These are phyloP conservation scores for Dicaeum eximium DNA, from an alignment of 2,113 vertebrate species.

Conservation along the genomic window DNA sequence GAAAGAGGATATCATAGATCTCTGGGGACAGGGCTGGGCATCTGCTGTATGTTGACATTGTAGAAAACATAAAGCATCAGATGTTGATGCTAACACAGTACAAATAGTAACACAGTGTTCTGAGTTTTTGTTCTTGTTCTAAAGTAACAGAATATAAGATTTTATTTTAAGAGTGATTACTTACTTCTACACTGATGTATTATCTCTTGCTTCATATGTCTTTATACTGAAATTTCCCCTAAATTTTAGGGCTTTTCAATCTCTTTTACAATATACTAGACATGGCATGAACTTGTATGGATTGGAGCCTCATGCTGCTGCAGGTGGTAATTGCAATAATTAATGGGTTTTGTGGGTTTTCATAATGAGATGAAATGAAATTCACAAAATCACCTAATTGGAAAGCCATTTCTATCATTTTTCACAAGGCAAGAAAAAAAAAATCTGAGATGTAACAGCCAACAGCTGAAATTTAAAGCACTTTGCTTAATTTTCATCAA, in stretches of 20 bases:
- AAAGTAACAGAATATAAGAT: background rate
- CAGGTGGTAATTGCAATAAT: background rate
- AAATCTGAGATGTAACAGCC: background rate
- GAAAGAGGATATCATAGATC: background rate
- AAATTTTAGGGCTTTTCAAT: background rate
- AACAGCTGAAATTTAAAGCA: background rate
- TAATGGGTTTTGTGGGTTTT: background rate
- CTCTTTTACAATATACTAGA: background rate
- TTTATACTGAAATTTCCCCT: background rate
- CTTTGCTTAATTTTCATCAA: background rate
- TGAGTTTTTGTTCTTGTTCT: background rate
- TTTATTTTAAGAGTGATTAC: background rate
- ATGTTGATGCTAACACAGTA: background rate
- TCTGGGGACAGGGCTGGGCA: slow-evolving; percentile 2
- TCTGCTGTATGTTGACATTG: slow-evolving; percentile 26
- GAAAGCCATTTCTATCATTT: background rate
- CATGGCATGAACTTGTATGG: background rate
- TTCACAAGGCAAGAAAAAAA: background rate
- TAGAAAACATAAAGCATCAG: slow-evolving; percentile 7
- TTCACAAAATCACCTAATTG: background rate
- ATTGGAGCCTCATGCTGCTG: background rate
- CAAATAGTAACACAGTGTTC: background rate
- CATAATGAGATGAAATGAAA: background rate
- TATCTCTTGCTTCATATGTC: background rate
- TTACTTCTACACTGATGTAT: background rate